Conservation (phyloP, 2,797 vertebrate genomes). For the Neosilurus hyrtlii region DNA sequence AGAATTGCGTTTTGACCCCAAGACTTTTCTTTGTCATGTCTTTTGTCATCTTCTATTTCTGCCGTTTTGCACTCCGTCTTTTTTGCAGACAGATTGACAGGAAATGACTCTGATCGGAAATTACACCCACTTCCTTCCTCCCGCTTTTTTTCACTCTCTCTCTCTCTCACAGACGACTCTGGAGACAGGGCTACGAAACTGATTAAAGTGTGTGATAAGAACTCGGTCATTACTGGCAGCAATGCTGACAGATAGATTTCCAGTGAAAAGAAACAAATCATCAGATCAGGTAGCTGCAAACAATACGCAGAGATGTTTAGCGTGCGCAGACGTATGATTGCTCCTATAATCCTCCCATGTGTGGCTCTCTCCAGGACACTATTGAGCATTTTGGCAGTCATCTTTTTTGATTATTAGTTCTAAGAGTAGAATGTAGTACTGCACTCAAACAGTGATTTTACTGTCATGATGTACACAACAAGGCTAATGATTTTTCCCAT, state of each 20-base stretch:
- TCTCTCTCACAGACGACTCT: slow-evolving; percentile 57
- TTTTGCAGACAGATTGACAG: slow-evolving; percentile 63
- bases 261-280: slow-evolving; percentile 55
- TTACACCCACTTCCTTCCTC: slow-evolving; percentile 81
- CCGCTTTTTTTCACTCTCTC: too few species aligned
- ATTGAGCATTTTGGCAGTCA: too few species aligned
- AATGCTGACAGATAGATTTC: slow-evolving; percentile 52
- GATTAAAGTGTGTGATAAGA: slow-evolving; percentile 73
- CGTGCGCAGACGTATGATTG: slow-evolving; percentile 21
- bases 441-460: too few species aligned
- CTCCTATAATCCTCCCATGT: slow-evolving; percentile 9
- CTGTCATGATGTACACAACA: too few species aligned
- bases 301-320: background rate
- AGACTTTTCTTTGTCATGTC: too few species aligned
- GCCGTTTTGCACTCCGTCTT: slow-evolving; percentile 58
- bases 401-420: too few species aligned
- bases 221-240: slow-evolving; percentile 63
- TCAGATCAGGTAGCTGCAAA: slow-evolving; percentile 49
- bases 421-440: too few species aligned
- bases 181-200: slow-evolving; percentile 57
- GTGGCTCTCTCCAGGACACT: background rate
- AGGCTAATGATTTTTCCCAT: too few species aligned
- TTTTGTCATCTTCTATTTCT: slow-evolving; percentile 30
- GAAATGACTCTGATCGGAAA: slow-evolving; percentile 79
- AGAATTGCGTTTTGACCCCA: background rate